Conservation (phyloP, 2,113 vertebrate genomes). For the Scopus umbretta region DNA sequence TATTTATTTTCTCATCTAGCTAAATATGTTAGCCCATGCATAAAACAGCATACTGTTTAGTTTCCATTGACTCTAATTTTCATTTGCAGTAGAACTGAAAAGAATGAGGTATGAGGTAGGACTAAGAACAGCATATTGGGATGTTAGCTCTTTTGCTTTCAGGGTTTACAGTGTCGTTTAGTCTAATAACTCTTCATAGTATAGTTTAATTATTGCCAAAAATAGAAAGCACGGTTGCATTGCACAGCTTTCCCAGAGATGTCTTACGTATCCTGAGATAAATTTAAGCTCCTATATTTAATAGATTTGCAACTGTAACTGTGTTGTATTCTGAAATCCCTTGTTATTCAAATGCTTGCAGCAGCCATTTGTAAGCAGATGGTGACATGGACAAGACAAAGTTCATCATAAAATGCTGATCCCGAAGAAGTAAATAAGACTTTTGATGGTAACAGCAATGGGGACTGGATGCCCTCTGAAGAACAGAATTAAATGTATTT, state of each 20-base stretch:
- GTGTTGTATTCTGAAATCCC: not conserved
- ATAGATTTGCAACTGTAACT: slow-evolving; percentile 7
- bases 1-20: slow-evolving; percentile 32
- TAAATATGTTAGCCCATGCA: slow-evolving; percentile 9
- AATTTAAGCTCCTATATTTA: slow-evolving; percentile 44
- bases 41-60: not conserved
- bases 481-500: not conserved
- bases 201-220: slow-evolving; percentile 54
- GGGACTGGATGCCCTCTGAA: not conserved
- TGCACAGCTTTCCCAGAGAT: slow-evolving; percentile 27
- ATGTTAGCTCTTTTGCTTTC: slow-evolving; percentile 42
- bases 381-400: not conserved
- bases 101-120: slow-evolving; percentile 5
- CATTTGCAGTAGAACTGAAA: slow-evolving; percentile 32
- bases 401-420: not conserved
- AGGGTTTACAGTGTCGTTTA: slow-evolving; percentile 4
- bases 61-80: slow-evolving; percentile 32
- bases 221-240: slow-evolving; percentile 30
- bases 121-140: not conserved
- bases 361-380: not conserved
- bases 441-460: not conserved
- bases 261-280: slow-evolving; percentile 8
- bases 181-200: slow-evolving; percentile 2
- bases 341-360: slow-evolving; percentile 14
- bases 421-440: not conserved